A percentile compares a stretch with the other conserved stretches of the same genome.
Conservation (phyloP, 1,140 invertebrate species). For the Neomicropteryx cornuta region DNA sequence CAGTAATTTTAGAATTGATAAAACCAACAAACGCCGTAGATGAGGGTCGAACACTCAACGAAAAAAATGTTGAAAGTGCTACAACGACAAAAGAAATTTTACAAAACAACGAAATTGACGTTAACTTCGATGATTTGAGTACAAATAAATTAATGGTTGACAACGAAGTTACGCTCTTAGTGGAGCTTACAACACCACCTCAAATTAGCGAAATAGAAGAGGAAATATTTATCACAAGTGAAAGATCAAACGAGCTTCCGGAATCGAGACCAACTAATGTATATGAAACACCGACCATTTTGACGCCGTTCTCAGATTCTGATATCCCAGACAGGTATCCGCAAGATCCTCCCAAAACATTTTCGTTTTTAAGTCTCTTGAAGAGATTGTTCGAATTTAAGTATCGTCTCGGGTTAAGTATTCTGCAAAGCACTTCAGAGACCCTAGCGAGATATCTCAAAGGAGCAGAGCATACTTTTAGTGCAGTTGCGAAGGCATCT, state of each 20-base stretch:
- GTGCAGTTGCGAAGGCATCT: conserved; percentile 22
- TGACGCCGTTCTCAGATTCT: conserved; percentile 22
- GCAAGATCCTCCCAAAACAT: conserved; percentile 12
- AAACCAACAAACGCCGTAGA: too few relatives aligned
- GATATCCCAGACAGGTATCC: conserved; percentile 4
- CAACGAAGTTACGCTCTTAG: too few relatives aligned
- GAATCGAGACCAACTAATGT: conserved; percentile 14
- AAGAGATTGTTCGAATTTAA: conserved; percentile 37
- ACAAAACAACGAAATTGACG: too few relatives aligned
- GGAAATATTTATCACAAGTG: conserved; percentile 1
- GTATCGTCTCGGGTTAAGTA: conserved; percentile 32
- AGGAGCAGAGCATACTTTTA: conserved; percentile 25
- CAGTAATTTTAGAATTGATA: too few relatives aligned
- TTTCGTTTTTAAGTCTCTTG: conserved; percentile 30
- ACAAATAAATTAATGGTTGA: too few relatives aligned
- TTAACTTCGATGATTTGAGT: too few relatives aligned
- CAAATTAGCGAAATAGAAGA: conserved; percentile 17
- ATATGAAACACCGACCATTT: conserved; percentile 25
- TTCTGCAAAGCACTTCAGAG: conserved; percentile 34
- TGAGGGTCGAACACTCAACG: too few relatives aligned
- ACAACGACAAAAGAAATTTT: too few relatives aligned
- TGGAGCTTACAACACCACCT: conserved; percentile 19
- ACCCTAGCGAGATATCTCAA: conserved; percentile 32
- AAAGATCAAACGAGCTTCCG: too few relatives aligned
- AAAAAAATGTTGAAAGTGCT: too few relatives aligned